phyloP scores from a whole-genome alignment of 2,888 invertebrate genomes.

The Neria commutata region DNA sequence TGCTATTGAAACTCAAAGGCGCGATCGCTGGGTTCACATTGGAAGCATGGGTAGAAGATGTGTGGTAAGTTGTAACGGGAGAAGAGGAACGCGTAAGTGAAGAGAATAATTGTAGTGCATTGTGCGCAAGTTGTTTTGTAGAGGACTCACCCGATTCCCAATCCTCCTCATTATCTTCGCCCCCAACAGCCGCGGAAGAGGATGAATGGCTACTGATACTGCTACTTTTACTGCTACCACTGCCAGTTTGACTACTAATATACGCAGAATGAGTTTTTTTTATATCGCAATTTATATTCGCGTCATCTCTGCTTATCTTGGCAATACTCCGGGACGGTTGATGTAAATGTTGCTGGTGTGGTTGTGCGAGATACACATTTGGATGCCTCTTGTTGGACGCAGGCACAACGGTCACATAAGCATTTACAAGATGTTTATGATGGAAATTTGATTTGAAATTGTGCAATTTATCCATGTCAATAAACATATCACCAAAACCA shows the following conservation, averaged over 20 bases:
- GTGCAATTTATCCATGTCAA: too few relatives aligned
- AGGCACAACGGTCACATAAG: slow-evolving; percentile 10
- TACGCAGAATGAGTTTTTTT: slow-evolving; percentile 34
- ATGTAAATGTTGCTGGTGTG: slow-evolving; percentile 4
- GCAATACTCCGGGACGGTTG: not conserved
- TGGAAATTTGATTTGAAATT: too few relatives aligned
- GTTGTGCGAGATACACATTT: slow-evolving; percentile 23
- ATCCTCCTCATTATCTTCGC: slow-evolving; percentile 56
- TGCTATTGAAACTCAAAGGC: slow-evolving; percentile 25
- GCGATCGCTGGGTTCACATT: slow-evolving; percentile 18
- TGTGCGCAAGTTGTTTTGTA: slow-evolving; percentile 30
- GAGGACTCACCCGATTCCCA: slow-evolving; percentile 63
- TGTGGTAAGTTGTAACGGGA: slow-evolving; percentile 12
- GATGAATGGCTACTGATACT: slow-evolving; percentile 53
- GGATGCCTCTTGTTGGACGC: slow-evolving; percentile 26
- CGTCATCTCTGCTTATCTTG: not conserved
- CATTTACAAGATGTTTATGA: slow-evolving; percentile 7
- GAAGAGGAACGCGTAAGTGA: slow-evolving; percentile 1
- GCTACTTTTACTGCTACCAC: slow-evolving; percentile 43
- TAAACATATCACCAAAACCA: too few relatives aligned
- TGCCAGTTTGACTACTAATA: slow-evolving; percentile 39
- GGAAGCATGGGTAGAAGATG: slow-evolving; percentile 23
- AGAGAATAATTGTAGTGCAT: not conserved
- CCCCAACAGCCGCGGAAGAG: slow-evolving; percentile 40
- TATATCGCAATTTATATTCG: slow-evolving; percentile 38